A percentile compares a stretch with the other conserved stretches of the same genome.
Evolutionary conservation across 35 echinoderm and acorn worm genomes (phyloP).

Genomic region (Apostichopus parvimensis): DNA sequence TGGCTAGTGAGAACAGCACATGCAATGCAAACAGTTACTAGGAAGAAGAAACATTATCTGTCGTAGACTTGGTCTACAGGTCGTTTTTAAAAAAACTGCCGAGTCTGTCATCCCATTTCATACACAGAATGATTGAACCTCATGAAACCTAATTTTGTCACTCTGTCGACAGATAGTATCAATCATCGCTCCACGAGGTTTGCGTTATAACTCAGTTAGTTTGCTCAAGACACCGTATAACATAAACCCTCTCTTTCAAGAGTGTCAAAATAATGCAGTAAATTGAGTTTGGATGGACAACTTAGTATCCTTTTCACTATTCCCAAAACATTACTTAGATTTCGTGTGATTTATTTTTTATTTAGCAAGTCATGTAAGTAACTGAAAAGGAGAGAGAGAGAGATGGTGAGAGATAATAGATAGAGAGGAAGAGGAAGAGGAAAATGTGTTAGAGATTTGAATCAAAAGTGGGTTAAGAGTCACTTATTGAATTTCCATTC

Average conservation of each 20-base stretch:
- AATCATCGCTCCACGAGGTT: neutral
- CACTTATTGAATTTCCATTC: constrained; percentile 27
- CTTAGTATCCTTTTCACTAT: too few relatives aligned
- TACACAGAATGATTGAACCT: neutral
- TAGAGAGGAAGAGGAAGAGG: neutral
- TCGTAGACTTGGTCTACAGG: neutral
- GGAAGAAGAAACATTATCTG: neutral
- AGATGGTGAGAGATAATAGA: neutral
- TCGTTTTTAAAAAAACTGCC: neutral
- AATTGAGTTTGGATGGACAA: neutral
- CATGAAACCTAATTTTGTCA: constrained; percentile 10
- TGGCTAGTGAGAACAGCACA: neutral
- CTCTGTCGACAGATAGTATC: neutral
- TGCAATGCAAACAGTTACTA: neutral
- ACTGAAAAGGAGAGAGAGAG: neutral
- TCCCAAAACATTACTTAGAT: neutral
- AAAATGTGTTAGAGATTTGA: neutral
- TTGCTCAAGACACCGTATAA: neutral
- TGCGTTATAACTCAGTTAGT: neutral
- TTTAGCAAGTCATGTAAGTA: neutral
- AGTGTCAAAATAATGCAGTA: neutral
- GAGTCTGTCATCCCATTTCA: neutral
- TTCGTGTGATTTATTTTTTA: neutral
- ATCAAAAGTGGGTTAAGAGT: constrained; percentile 40
- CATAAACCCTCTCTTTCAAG: neutral